Base-by-base conservation (phyloP, 2,113 vertebrate genomes). In the Ctenomys sociabilis region DNA sequence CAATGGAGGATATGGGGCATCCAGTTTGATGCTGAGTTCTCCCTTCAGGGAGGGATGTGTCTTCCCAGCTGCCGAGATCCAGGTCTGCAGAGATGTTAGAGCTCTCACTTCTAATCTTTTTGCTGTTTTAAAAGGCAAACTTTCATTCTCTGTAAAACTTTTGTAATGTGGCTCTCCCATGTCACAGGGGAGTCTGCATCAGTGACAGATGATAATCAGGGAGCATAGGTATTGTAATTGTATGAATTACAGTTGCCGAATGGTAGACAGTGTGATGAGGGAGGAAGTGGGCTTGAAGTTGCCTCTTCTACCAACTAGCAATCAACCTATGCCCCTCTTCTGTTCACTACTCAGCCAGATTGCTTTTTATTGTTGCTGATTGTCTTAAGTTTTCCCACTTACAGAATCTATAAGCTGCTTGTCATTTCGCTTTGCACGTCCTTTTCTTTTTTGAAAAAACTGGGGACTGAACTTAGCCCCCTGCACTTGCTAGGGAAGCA, bases 131-230 rank as follows among this genome's bases (percentile, higher is more conserved):
- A 61, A 82, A 49, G 35, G n/a, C 75, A 88, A 78, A 85, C 17
- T 73, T 96, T 22, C 52, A 5, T 94, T 75, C 66, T 89, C 32
- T 86, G 86, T 87, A 61, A 83, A 87, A 86, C n/a, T 35, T 84
- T 32, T 4, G 9, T 45, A 66, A 70, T 95, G 32, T 6, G 77
- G 35, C 30, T 9, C 43, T 17, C 54, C 16, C 22, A 8, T 68
- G 75, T 86, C 59, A 90, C n/a, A 24, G 13, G 9, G 24, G 40
- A 57, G 49, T 45, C 26, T 78, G 40, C 45, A 16, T 37, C 5
- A 1, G 59, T 63, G 70, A 73, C 49, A 70, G 77, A 52, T 0
- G 5, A n/a, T 59, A 54, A 88, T 87, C 59, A 77, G n/a, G 12
- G 66, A 45, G 24, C 12, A 1, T 32, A 70, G 61, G 40, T 54